These are phyloP conservation scores for Dioctria linearis DNA, from an alignment of 2,888 invertebrate species.

Conservation along the genomic window DNA sequence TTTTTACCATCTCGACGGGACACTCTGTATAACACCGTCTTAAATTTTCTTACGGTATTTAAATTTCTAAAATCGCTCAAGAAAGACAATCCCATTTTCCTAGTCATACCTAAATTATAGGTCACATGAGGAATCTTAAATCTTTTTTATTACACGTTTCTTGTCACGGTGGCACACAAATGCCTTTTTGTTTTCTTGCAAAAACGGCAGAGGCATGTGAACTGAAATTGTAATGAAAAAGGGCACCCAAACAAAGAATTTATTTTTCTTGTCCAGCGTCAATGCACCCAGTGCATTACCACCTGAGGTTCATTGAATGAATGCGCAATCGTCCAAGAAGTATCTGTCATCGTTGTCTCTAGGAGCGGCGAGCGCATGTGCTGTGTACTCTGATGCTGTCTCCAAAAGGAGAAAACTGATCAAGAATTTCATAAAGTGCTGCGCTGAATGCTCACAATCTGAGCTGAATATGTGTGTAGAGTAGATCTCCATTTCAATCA, in stretches of 20 bases:
- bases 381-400: too few species aligned
- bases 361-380: too few species aligned
- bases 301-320: constrained; percentile 45
- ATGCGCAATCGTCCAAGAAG: not conserved
- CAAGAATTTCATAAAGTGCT: not conserved
- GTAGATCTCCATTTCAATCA: too few species aligned
- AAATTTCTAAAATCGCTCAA: too few species aligned
- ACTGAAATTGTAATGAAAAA: constrained; percentile 26
- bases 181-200: constrained; percentile 1
- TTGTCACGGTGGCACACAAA: not conserved
- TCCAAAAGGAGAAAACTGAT: too few species aligned
- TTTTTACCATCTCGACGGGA: too few species aligned
- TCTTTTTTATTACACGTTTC: constrained; percentile 16
- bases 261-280: constrained; percentile 27
- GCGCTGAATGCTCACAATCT: not conserved
- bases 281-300: constrained; percentile 32
- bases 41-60: too few species aligned
- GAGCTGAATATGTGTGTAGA: constrained; percentile 23
- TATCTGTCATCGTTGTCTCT: too few species aligned
- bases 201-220: constrained; percentile 21
- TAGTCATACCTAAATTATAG: too few species aligned
- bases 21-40: too few species aligned
- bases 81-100: too few species aligned
- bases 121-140: too few species aligned
- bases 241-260: constrained; percentile 33